phyloP scores from a whole-genome alignment of 2,113 vertebrate genomes.

The Meles meles region DNA sequence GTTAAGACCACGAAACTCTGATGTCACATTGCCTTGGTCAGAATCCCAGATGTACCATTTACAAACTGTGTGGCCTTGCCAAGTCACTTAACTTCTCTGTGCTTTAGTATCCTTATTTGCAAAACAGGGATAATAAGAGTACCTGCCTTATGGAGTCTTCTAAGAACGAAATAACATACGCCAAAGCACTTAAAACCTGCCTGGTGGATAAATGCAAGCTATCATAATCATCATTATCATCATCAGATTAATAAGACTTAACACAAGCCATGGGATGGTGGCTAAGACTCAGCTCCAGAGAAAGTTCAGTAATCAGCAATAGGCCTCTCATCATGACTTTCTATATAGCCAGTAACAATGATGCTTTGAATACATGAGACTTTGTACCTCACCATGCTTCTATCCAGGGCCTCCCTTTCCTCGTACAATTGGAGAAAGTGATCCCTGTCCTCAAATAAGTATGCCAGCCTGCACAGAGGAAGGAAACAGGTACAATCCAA shows the following conservation, averaged over 20 bases:
- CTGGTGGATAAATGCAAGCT: background rate
- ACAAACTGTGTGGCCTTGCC: background rate
- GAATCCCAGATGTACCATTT: background rate
- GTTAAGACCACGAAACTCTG: background rate
- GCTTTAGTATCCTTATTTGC: background rate
- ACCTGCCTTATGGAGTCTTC: background rate
- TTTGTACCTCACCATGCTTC: constrained; percentile 7
- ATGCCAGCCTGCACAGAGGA: background rate
- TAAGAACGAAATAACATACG: background rate
- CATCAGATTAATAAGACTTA: background rate
- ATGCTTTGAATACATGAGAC: background rate
- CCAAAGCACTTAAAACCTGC: constrained; percentile 18
- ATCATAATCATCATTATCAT: background rate
- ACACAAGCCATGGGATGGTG: background rate
- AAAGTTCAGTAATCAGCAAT: background rate
- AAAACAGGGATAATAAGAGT: background rate
- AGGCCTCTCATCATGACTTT: background rate
- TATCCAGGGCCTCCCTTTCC: background rate
- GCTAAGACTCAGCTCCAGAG: constrained; percentile 32
- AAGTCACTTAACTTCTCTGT: background rate
- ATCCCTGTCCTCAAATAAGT: background rate
- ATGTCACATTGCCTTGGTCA: background rate
- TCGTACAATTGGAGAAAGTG: background rate
- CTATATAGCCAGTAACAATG: background rate
- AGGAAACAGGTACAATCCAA: background rate